Evolutionary conservation across 53 echinoderm and acorn worm genomes (phyloP).

Genomic region (Glandiceps talaboti): DNA sequence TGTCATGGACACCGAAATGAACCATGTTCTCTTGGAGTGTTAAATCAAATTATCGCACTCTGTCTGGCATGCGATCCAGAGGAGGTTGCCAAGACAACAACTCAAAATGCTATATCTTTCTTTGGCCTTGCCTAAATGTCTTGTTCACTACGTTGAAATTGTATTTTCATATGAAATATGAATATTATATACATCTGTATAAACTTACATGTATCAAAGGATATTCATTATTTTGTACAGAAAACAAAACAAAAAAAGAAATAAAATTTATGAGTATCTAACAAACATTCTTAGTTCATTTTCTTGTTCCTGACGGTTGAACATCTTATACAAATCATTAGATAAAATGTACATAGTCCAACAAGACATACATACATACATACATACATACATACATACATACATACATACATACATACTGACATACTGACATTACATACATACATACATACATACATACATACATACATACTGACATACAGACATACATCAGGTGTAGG

Average conservation of each 20-base stretch:
- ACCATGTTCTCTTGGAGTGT: conserved; percentile 18
- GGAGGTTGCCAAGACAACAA: conserved; percentile 20
- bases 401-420: neutral
- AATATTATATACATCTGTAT: too few relatives aligned
- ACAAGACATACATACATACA: neutral
- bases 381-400: neutral
- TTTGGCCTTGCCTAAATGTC: conserved; percentile 4
- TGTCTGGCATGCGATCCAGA: conserved; percentile 8
- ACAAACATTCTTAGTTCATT: too few relatives aligned
- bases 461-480: neutral
- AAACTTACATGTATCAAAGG: too few relatives aligned
- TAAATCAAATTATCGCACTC: conserved; percentile 21
- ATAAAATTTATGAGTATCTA: too few relatives aligned
- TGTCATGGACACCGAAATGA: conserved; percentile 23
- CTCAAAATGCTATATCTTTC: conserved; percentile 14
- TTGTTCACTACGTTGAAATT: neutral
- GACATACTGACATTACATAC: neutral
- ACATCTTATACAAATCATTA: neutral
- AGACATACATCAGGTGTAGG: too few relatives aligned
- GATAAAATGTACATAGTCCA: too few relatives aligned
- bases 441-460: neutral
- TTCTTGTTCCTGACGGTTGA: neutral
- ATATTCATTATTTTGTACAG: too few relatives aligned
- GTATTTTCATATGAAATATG: neutral
- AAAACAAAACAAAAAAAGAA: too few relatives aligned